Conservation (phyloP, 2,797 vertebrate species). For the Eulemur rubriventer region DNA sequence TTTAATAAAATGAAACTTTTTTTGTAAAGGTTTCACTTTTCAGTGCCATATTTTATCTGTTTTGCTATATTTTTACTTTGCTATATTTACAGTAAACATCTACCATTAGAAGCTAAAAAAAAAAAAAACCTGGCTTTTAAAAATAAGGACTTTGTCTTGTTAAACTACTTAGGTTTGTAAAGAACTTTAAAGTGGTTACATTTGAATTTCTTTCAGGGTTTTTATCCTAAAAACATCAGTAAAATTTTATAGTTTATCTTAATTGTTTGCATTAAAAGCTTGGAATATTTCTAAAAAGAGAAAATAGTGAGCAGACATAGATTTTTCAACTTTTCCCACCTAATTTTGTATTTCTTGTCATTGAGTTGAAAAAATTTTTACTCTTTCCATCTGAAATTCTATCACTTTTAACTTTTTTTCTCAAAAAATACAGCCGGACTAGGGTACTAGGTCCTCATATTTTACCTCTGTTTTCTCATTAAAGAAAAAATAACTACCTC, state of each 20-base stretch:
- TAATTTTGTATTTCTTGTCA: constrained; percentile 51
- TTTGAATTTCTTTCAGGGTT: constrained; percentile 7
- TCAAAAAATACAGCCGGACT: constrained; percentile 37
- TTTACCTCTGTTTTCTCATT: constrained; percentile 75
- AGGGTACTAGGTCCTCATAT: constrained; percentile 41
- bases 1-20: constrained; percentile 66
- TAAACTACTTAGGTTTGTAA: constrained; percentile 26
- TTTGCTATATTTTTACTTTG: constrained; percentile 62
- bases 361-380: constrained; percentile 61
- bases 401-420: constrained; percentile 62
- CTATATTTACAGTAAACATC: constrained; percentile 49
- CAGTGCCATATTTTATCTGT: not conserved
- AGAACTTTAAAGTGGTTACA: not conserved
- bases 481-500: constrained; percentile 26
- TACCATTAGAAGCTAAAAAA: not conserved
- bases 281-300: constrained; percentile 23
- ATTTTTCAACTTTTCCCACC: constrained; percentile 61
- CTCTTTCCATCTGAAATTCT: constrained; percentile 59
- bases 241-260: not conserved
- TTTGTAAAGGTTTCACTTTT: constrained; percentile 60
- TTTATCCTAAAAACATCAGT: not conserved
- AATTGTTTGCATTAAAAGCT: not conserved
- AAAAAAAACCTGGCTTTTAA: not conserved
- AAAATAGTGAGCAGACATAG: not conserved
- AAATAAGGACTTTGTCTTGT: not conserved